phyloP scores from a whole-genome alignment of 2,113 vertebrate genomes.

The Triplophysa siluroides region DNA sequence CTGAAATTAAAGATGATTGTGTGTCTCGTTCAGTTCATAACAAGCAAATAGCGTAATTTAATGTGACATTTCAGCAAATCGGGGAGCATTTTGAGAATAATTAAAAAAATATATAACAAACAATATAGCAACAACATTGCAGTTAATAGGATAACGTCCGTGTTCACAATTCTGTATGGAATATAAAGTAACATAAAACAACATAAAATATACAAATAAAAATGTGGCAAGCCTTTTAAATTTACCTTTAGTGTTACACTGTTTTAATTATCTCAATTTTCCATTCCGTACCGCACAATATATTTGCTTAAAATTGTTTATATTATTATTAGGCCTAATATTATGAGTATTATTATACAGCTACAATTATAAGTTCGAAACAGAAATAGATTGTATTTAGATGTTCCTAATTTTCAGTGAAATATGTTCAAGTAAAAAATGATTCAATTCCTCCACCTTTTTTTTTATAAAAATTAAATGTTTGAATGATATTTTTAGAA shows the following conservation, averaged over 20 bases:
- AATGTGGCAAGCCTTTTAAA: background rate
- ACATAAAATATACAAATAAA: background rate
- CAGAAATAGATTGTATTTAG: background rate
- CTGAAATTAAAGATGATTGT: too few species aligned
- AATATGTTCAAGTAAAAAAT: background rate
- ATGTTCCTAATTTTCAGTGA: background rate
- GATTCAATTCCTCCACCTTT: too few species aligned
- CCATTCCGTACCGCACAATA: background rate
- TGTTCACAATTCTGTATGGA: background rate
- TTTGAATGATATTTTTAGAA: background rate
- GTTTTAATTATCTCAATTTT: background rate
- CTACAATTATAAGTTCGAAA: background rate
- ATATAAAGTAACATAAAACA: background rate
- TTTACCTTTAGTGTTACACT: too few species aligned
- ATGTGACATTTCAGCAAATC: too few species aligned
- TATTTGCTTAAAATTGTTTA: too few species aligned
- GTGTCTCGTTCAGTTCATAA: too few species aligned
- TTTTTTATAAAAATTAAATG: background rate
- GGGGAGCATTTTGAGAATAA: background rate
- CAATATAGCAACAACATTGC: background rate
- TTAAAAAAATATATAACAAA: background rate
- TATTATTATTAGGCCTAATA: too few species aligned
- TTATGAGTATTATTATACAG: too few species aligned
- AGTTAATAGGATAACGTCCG: background rate
- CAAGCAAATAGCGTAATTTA: too few species aligned